Conservation (phyloP, 2,888 invertebrate species). For the Megaustenia siamemsis region DNA sequence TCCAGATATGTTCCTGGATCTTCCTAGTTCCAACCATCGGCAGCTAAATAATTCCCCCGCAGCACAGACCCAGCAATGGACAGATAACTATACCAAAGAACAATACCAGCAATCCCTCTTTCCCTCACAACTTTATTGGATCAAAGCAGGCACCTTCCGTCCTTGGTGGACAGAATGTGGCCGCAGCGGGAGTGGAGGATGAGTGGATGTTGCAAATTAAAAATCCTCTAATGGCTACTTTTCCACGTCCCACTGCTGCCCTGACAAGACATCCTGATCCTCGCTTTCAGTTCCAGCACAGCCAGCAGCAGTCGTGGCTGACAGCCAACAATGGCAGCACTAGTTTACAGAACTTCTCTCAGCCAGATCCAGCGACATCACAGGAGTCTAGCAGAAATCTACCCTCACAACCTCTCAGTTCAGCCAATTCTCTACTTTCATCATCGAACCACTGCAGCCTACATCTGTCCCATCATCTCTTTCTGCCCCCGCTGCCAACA, state of each 20-base stretch:
- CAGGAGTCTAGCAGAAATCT: neutral
- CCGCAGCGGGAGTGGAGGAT: neutral
- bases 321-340: neutral
- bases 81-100: neutral
- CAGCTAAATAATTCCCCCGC: too few species aligned
- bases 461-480: neutral
- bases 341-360: neutral
- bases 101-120: neutral
- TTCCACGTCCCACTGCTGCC: neutral
- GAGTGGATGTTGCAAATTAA: conserved; percentile 39
- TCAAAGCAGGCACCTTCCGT: too few species aligned
- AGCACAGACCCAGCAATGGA: neutral
- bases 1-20: neutral
- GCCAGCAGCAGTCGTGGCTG: neutral
- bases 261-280: neutral
- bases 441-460: neutral
- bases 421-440: neutral
- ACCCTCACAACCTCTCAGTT: neutral
- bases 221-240: neutral
- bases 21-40: neutral
- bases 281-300: neutral
- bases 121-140: too few species aligned
- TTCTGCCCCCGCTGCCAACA: neutral
- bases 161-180: too few species aligned
- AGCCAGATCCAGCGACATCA: neutral